Evolutionary conservation across 2,888 invertebrate species (phyloP), one percentile per base, ranked within the genome.

Genomic region (Coleophora flavipennella): DNA sequence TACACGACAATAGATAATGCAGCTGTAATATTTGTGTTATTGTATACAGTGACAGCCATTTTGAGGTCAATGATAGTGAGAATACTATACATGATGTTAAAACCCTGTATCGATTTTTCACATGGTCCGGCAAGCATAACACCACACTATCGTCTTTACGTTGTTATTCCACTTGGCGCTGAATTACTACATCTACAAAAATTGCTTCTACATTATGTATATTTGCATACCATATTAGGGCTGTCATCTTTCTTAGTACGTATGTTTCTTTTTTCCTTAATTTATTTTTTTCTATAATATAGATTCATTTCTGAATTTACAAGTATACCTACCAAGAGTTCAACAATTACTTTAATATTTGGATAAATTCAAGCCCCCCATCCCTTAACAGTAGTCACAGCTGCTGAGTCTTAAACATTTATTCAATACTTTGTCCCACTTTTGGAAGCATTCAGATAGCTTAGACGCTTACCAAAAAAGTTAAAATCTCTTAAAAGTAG

Each of bases 1-100:
- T 69, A 50, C 37, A 74, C 64, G 1, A 70, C 72, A 69, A 51
- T 70, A 3, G 79, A 80, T 40, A 79, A 69, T 13, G 71, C 76
- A 2, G 62, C 70, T 1, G 46, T 78, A 0, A 50, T 77, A 20
- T 77, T 67, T 46, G 49, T 62, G 7, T 38, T 67, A n/a, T 26
- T 61, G 0, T 67, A 61, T 44, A 72, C 72, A n/a, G 1, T 48
- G 1, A 20, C 57, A 13, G 56, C 65, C 4, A 59, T 76, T 8
- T 39, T 67, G 8, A 65, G 73, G 40, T 75, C 77, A 0, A 51
- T 70, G 45, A 60, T 75, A 39, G 44, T 74, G 1, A 59, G 57
- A 41, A 54, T 66, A 13, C 36, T 78, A 26, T 65, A 59, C 44
- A 33, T 59, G 36, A 46, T 50, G 7, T 38, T 76, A 35, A 55